These are phyloP conservation scores for Ophiodon elongatus DNA, from an alignment of 2,113 vertebrate genomes.

Conservation along the genomic window DNA sequence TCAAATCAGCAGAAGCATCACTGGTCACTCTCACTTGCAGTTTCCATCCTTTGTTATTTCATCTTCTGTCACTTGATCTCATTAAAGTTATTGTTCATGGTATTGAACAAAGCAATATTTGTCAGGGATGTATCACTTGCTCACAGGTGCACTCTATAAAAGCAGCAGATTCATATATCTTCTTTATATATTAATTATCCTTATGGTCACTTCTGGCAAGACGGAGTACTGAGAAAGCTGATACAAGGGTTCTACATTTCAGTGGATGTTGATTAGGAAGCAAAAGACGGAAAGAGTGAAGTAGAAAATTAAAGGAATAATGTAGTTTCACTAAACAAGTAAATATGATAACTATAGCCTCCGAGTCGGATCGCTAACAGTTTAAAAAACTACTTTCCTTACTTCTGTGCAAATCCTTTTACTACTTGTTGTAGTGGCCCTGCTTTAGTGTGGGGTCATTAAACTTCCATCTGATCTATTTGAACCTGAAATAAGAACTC, in stretches of 20 bases:
- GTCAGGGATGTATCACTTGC: background rate
- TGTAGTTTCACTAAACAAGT: background rate
- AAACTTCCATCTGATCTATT: conserved; percentile 46
- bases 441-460: conserved; percentile 38
- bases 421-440: background rate
- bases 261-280: background rate
- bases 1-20: conserved; percentile 25
- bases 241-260: background rate
- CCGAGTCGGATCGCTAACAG: background rate
- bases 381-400: background rate
- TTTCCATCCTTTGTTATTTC: conserved; percentile 13
- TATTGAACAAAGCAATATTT: background rate
- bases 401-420: background rate
- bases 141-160: background rate
- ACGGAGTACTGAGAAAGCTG: background rate
- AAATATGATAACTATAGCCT: background rate
- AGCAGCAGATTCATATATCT: background rate
- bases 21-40: conserved; percentile 7
- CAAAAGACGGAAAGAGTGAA: background rate
- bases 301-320: background rate
- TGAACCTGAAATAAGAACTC: conserved; percentile 53
- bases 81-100: background rate
- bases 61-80: conserved; percentile 8
- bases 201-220: background rate
- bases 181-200: background rate